These are phyloP conservation scores for Drosophila ficusphila DNA, from an alignment of 1,140 invertebrate species.

Conservation along the genomic window DNA sequence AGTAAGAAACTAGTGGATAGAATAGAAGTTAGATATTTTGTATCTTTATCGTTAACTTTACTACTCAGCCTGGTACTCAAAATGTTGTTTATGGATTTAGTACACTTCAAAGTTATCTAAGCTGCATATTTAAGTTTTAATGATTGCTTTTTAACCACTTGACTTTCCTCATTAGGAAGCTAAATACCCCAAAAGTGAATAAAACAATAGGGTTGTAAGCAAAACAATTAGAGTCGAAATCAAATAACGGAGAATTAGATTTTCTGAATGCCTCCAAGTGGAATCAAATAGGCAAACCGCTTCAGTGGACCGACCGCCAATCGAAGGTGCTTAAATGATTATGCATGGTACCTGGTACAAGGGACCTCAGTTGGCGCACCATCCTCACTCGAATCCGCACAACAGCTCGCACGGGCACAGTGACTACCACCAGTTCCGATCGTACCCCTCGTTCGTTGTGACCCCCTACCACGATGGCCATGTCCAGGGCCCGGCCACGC, in stretches of 20 bases:
- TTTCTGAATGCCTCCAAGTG: not conserved
- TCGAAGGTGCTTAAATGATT: slow-evolving; percentile 76
- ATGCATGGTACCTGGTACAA: slow-evolving; percentile 84
- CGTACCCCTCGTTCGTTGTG: slow-evolving; percentile 81
- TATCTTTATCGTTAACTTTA: not conserved
- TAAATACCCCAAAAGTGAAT: not conserved
- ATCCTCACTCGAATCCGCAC: slow-evolving; percentile 67
- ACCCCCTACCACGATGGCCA: slow-evolving; percentile 77
- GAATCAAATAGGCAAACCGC: slow-evolving; percentile 18
- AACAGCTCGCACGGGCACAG: slow-evolving; percentile 39
- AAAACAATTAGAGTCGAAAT: not conserved
- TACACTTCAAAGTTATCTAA: not conserved
- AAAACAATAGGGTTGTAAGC: not conserved
- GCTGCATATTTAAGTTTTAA: not conserved
- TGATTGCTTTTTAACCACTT: slow-evolving; percentile 11
- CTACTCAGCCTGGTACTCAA: too few species aligned
- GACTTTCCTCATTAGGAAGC: not conserved
- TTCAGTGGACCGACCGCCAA: slow-evolving; percentile 20
- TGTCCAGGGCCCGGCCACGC: slow-evolving; percentile 49
- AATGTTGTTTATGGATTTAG: not conserved
- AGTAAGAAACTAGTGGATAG: not conserved
- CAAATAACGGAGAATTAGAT: not conserved
- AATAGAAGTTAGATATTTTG: not conserved
- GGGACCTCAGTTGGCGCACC: slow-evolving; percentile 83
- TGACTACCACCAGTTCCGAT: slow-evolving; percentile 79